Conservation (phyloP, 2,888 invertebrate genomes). For the Masnerella sp. region DNA sequence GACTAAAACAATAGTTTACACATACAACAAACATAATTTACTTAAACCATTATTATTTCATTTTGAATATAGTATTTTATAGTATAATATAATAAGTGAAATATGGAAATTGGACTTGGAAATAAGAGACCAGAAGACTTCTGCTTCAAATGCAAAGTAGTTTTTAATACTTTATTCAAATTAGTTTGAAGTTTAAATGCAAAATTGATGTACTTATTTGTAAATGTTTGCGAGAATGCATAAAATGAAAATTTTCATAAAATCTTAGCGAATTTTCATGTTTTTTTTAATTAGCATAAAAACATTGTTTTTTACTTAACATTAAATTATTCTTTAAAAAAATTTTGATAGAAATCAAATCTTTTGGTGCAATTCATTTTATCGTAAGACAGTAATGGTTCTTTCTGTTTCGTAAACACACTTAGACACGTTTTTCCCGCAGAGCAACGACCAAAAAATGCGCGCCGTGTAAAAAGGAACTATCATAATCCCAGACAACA, state of each 20-base stretch:
- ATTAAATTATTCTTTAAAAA: not conserved
- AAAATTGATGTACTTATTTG: not conserved
- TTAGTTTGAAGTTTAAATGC: conserved; percentile 5
- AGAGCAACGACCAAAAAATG: conserved; percentile 16
- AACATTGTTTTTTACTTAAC: too few relatives aligned
- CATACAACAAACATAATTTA: too few relatives aligned
- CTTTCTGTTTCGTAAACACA: not conserved
- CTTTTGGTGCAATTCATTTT: not conserved
- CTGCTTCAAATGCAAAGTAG: conserved; percentile 12
- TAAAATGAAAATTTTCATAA: too few relatives aligned
- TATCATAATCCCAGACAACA: conserved; percentile 27
- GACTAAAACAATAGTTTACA: too few relatives aligned
- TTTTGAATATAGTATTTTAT: too few relatives aligned
- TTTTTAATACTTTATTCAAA: conserved; percentile 21
- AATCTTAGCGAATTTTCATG: too few relatives aligned
- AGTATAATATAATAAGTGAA: too few relatives aligned
- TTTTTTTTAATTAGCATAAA: too few relatives aligned
- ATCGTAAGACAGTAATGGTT: not conserved
- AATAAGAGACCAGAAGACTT: too few relatives aligned
- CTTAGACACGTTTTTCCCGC: not conserved
- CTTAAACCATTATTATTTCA: too few relatives aligned
- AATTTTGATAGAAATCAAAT: not conserved
- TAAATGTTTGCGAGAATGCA: too few relatives aligned
- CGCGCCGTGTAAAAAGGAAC: not conserved
- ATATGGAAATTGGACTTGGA: too few relatives aligned